Conservation (phyloP, 2,888 invertebrate species). For the Hofmannophila pseudospretella region DNA sequence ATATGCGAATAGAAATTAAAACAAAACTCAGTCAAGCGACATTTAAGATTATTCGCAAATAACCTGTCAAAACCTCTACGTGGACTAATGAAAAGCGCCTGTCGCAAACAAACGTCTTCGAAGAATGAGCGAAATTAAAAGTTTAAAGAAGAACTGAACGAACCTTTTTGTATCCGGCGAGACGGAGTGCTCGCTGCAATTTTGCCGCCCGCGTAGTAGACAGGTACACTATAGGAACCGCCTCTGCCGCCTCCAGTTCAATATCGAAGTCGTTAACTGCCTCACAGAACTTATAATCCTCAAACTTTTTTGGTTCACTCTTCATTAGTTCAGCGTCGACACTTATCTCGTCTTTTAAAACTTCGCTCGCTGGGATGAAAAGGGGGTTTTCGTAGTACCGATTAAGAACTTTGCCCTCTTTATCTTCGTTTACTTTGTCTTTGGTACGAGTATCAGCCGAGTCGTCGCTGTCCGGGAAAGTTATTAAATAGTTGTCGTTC, state of each 20-base stretch:
- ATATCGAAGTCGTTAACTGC: slow-evolving; percentile 69
- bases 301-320: slow-evolving; percentile 56
- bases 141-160: slow-evolving; percentile 19
- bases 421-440: slow-evolving; percentile 30
- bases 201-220: slow-evolving; percentile 70
- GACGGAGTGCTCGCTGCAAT: slow-evolving; percentile 74
- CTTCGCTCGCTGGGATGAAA: slow-evolving; percentile 51
- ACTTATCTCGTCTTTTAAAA: slow-evolving; percentile 56
- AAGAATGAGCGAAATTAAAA: slow-evolving; percentile 11
- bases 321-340: slow-evolving; percentile 58
- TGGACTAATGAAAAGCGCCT: slow-evolving; percentile 7
- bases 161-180: slow-evolving; percentile 79
- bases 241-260: slow-evolving; percentile 59
- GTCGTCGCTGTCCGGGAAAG: slow-evolving; percentile 50
- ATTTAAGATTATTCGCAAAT: no score
- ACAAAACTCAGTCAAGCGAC: no score
- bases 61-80: slow-evolving; percentile 13
- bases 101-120: slow-evolving; percentile 7
- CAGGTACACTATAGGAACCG: slow-evolving; percentile 68
- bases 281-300: slow-evolving; percentile 67
- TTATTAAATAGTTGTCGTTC: slow-evolving; percentile 52
- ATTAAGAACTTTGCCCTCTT: slow-evolving; percentile 42
- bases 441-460: slow-evolving; percentile 29
- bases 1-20: no score
- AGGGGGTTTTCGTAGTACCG: slow-evolving; percentile 57